phyloP scores from a whole-genome alignment of 2,888 invertebrate species.

The Cacoxenus indagator region DNA sequence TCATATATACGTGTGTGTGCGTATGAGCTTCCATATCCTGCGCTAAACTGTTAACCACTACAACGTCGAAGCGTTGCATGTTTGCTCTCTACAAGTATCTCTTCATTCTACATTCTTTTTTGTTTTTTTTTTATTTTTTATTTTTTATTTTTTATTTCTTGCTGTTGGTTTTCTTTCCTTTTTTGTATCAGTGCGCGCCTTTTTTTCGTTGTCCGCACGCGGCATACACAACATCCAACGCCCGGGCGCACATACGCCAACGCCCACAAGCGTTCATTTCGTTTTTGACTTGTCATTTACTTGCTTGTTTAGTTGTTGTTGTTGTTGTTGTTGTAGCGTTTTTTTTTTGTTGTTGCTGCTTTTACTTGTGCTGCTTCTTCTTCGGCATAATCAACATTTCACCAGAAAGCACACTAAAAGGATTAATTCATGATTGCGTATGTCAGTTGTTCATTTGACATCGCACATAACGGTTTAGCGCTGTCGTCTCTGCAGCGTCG shows the following conservation, averaged over 20 bases:
- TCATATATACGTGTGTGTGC: slow-evolving; percentile 7
- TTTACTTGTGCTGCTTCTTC: too few species aligned
- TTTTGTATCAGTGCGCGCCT: not conserved
- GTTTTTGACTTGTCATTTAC: too few species aligned
- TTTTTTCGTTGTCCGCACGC: not conserved
- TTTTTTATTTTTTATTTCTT: not conserved
- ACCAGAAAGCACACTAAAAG: slow-evolving; percentile 62
- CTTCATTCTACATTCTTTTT: too few species aligned
- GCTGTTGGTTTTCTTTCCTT: not conserved
- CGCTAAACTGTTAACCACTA: slow-evolving; percentile 8
- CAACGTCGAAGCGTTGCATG: not conserved
- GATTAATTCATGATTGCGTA: slow-evolving; percentile 61
- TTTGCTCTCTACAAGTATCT: too few species aligned
- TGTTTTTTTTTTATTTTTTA: too few species aligned
- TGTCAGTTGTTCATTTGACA: slow-evolving; percentile 66
- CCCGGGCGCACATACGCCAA: not conserved
- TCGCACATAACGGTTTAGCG: slow-evolving; percentile 58
- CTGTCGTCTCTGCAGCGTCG: too few species aligned
- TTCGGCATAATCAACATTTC: too few species aligned
- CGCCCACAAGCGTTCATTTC: not conserved
- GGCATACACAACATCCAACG: not conserved
- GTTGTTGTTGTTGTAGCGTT: not conserved
- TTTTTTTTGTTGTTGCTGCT: slow-evolving; percentile 33
- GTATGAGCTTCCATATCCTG: slow-evolving; percentile 17
- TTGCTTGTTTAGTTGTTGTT: not conserved